A percentile compares a stretch with the other conserved stretches of the same genome.
phyloP scores from a whole-genome alignment of 1,140 invertebrate species.

The Sminthurinus signatus region DNA sequence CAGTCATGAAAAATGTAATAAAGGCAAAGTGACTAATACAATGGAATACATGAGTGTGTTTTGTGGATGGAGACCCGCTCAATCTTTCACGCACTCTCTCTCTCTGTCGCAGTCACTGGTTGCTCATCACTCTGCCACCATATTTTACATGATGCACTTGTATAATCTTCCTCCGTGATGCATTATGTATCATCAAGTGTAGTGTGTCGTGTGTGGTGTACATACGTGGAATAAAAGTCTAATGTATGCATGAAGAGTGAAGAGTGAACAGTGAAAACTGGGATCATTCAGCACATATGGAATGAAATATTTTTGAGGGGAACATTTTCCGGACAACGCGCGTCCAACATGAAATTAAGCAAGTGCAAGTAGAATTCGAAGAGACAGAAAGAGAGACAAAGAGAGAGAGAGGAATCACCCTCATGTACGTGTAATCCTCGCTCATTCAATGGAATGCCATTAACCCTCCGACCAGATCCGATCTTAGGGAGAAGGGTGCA shows the following conservation, averaged over 20 bases:
- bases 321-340: slow-evolving; percentile 21
- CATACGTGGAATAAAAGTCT: no score
- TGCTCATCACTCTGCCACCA: not conserved
- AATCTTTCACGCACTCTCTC: no score
- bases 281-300: slow-evolving; percentile 14
- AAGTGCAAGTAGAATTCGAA: slow-evolving; percentile 2
- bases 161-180: not conserved
- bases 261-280: no score
- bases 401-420: not conserved
- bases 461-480: slow-evolving; percentile 23
- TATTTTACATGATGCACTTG: not conserved
- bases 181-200: not conserved
- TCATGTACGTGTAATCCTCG: slow-evolving; percentile 9
- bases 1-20: slow-evolving; percentile 29
- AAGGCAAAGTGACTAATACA: slow-evolving; percentile 22
- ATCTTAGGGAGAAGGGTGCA: slow-evolving; percentile 21
- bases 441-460: slow-evolving; percentile 26
- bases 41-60: slow-evolving; percentile 6
- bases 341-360: slow-evolving; percentile 4
- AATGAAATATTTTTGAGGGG: slow-evolving; percentile 24
- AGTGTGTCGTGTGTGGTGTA: no score
- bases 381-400: not conserved
- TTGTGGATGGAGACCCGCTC: no score
- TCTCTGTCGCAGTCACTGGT: slow-evolving; percentile 11
- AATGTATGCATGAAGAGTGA: slow-evolving; percentile 3